Evolutionary conservation across 1,140 invertebrate genomes (phyloP).

Genomic region (Pectinophora gossypiella): DNA sequence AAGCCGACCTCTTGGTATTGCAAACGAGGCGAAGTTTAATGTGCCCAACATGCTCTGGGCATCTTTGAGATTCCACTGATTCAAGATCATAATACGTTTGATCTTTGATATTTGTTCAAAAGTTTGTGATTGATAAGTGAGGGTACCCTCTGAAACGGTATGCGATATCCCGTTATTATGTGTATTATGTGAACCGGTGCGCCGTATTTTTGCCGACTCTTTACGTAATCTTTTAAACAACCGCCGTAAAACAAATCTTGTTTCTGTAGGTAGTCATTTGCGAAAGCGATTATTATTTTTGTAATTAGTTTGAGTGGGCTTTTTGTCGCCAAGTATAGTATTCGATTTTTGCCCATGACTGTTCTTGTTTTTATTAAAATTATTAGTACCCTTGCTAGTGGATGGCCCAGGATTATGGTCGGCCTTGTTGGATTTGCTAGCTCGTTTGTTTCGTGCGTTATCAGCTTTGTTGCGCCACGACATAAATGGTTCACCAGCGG

Average conservation of each 20-base stretch:
- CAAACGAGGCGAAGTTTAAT: too few species aligned
- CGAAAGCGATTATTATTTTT: neutral
- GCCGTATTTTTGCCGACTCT: slow-evolving; percentile 13
- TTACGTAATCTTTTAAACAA: slow-evolving; percentile 12
- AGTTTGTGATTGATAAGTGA: slow-evolving; percentile 5
- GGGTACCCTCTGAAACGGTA: slow-evolving; percentile 21
- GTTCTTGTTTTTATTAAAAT: neutral
- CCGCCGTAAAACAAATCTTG: slow-evolving; percentile 14
- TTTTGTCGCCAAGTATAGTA: neutral
- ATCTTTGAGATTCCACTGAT: too few species aligned
- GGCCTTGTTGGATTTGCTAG: neutral
- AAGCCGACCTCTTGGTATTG: too few species aligned
- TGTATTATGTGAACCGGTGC: slow-evolving; percentile 19
- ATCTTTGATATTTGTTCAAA: too few species aligned
- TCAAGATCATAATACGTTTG: too few species aligned
- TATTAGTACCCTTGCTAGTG: neutral
- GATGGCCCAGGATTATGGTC: neutral
- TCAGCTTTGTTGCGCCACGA: neutral
- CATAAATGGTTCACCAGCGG: neutral
- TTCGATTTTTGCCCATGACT: neutral
- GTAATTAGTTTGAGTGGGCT: neutral
- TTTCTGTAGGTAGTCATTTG: slow-evolving; percentile 1
- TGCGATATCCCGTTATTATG: slow-evolving; percentile 18
- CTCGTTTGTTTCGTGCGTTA: neutral
- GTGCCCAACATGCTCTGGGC: too few species aligned